phyloP scores from a whole-genome alignment of 2,888 invertebrate genomes.

The Caenorhabditis sp. region DNA sequence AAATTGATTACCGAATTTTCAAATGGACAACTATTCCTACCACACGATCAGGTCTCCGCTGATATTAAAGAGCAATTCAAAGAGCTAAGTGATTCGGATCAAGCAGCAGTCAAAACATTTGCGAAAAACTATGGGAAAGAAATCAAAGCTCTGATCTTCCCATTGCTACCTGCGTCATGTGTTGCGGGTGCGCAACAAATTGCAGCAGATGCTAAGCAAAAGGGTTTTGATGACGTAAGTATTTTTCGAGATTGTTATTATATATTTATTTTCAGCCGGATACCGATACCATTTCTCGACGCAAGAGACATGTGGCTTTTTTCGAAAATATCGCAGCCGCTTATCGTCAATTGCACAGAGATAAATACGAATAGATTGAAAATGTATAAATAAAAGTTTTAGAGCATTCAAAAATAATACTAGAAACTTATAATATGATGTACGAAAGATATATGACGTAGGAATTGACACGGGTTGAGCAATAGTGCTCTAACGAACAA shows the following conservation, averaged over 20 bases:
- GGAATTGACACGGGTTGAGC: no score
- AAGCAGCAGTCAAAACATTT: slow-evolving; percentile 28
- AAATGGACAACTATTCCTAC: slow-evolving; percentile 22
- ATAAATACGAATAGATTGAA: not conserved
- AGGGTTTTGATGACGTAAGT: slow-evolving; percentile 29
- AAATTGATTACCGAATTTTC: slow-evolving; percentile 21
- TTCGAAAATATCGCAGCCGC: slow-evolving; percentile 30
- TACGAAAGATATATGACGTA: no score
- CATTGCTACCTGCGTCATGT: slow-evolving; percentile 23
- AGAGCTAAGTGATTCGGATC: slow-evolving; percentile 26
- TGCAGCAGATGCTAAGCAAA: slow-evolving; percentile 7
- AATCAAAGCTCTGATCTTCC: slow-evolving; percentile 30
- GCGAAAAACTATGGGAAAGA: slow-evolving; percentile 37
- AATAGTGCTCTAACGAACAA: no score
- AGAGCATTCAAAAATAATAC: no score
- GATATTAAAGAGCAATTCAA: slow-evolving; percentile 6
- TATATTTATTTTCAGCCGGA: not conserved
- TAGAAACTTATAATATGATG: no score
- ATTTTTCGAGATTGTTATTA: not conserved
- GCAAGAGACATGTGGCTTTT: slow-evolving; percentile 25
- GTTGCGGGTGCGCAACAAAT: not conserved
- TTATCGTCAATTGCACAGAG: slow-evolving; percentile 19
- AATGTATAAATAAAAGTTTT: not conserved
- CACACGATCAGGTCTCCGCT: slow-evolving; percentile 8
- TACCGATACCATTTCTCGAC: not conserved